Percentiles rank a stretch among this genome's conserved stretches.
phyloP scores from a whole-genome alignment of 2,797 vertebrate genomes.

The Urophycis tenuis region DNA sequence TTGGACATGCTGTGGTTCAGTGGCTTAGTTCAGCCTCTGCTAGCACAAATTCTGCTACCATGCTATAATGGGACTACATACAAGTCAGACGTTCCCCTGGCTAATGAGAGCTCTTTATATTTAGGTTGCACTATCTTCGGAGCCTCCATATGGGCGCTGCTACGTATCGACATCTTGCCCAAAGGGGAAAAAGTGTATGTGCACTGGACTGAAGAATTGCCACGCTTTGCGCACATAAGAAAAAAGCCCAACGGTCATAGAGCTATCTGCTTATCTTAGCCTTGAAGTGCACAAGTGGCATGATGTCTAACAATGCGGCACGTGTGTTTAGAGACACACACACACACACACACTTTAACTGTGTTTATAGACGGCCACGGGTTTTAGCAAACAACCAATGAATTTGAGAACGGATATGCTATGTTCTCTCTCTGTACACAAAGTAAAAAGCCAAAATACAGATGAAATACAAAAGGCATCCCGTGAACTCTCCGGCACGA shows the following conservation, averaged over 20 bases:
- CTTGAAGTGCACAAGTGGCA: constrained; percentile 39
- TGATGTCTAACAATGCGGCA: constrained; percentile 17
- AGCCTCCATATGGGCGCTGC: constrained; percentile 54
- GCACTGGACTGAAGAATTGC: constrained; percentile 64
- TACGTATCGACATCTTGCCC: constrained; percentile 59
- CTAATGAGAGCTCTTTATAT: constrained; percentile 67
- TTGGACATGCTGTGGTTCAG: constrained; percentile 57
- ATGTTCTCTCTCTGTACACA: constrained; percentile 16
- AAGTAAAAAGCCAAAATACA: neutral
- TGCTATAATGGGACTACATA: constrained; percentile 56
- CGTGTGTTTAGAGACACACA: constrained; percentile 12
- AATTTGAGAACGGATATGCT: constrained; percentile 23
- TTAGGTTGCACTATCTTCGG: constrained; percentile 55
- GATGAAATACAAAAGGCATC: constrained; percentile 10
- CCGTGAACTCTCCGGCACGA: constrained; percentile 13
- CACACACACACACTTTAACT: constrained; percentile 18
- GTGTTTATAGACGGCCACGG: neutral
- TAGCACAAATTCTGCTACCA: constrained; percentile 56
- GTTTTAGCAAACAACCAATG: constrained; percentile 17
- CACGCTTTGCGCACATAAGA: constrained; percentile 58
- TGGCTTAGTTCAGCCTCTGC: constrained; percentile 57
- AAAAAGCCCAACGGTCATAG: constrained; percentile 59
- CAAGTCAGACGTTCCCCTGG: constrained; percentile 54
- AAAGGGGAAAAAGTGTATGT: constrained; percentile 45
- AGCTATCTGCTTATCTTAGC: constrained; percentile 38